phyloP scores from a whole-genome alignment of 2,797 vertebrate genomes.

The Setipinna tenuifilis region DNA sequence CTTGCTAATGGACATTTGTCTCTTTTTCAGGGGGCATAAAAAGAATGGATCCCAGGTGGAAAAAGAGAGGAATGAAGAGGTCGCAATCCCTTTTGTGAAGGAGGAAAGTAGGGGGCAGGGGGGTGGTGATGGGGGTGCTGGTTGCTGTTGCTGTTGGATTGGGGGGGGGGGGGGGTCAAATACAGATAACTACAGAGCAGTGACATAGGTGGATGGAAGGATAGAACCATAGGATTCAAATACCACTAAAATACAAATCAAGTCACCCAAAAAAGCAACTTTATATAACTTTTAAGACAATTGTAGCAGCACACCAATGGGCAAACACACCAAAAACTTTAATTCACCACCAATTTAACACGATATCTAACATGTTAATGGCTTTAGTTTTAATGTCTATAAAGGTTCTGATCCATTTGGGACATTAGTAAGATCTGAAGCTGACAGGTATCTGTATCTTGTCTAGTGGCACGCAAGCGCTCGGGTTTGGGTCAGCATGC shows the following conservation, averaged over 20 bases:
- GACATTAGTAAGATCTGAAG: neutral
- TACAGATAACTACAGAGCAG: neutral
- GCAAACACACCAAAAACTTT: neutral
- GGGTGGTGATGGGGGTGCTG: constrained; percentile 31
- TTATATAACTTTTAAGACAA: neutral
- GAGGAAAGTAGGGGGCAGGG: constrained; percentile 65
- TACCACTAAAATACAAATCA: neutral
- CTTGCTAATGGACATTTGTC: constrained; percentile 60
- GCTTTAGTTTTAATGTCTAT: no score
- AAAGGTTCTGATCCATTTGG: neutral
- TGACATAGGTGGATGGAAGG: constrained; percentile 26
- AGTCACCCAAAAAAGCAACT: neutral
- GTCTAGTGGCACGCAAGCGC: neutral
- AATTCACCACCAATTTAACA: neutral
- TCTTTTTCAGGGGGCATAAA: constrained; percentile 62
- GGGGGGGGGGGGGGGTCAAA: constrained; percentile 25
- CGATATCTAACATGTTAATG: neutral
- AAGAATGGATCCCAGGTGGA: constrained; percentile 73
- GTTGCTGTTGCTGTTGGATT: constrained; percentile 50
- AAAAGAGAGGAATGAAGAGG: constrained; percentile 60
- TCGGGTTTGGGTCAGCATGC: neutral
- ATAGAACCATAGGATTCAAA: constrained; percentile 29
- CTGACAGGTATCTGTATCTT: neutral
- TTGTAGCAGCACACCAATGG: neutral
- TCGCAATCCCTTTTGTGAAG: constrained; percentile 56